Base-by-base conservation (phyloP, 2,888 invertebrate species). In the Amiota minor region DNA sequence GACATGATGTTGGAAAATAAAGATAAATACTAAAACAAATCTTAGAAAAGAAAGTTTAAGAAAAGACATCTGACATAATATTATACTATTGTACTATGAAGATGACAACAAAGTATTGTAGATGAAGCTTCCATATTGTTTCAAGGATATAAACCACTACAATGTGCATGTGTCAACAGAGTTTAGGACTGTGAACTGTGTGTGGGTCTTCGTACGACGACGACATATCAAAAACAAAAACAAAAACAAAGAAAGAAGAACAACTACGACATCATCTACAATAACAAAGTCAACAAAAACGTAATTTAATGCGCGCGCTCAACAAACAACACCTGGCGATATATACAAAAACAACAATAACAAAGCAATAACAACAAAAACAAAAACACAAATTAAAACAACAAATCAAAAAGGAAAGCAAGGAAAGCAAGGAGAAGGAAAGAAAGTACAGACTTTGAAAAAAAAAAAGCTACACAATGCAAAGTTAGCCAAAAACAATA, bases 111-210 rank as follows among this genome's bases (percentile, higher is more conserved):
- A 46, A 47, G 47, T 64, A 64, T 71, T 49, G 46, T 53, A 12
- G 14, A 50, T 70, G 53, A 35, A 3, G 35, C 35, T 35, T 6
- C 35, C 73, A 76, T 75, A 78, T 78, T 78, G 79, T 76, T 80
- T 79, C 86, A 85, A 85, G 85, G 86, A 83, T 84, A 71, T 72
- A 71, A 75, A 20, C 65, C 62, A 61, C 70, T 62, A 16, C 53
- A 62, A 61, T 18, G 18, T n/a, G 72, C 72, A 77, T 72, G 76
- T 74, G 76, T 72, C 56, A 50, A 35, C 18, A 1, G 64, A 53
- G 1, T 8, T n/a, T 16, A 20, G 18, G 20, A 6, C 9, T 56
- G 56, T 59, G 10, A 20, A 56, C 18, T 56, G 56, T 56, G 56
- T n/a, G n/a, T 6, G 53, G 35, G 23, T 2, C 23, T 23, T 2